These are phyloP conservation scores for Callocephalon fimbriatum DNA, from an alignment of 2,113 vertebrate species.

Conservation along the genomic window DNA sequence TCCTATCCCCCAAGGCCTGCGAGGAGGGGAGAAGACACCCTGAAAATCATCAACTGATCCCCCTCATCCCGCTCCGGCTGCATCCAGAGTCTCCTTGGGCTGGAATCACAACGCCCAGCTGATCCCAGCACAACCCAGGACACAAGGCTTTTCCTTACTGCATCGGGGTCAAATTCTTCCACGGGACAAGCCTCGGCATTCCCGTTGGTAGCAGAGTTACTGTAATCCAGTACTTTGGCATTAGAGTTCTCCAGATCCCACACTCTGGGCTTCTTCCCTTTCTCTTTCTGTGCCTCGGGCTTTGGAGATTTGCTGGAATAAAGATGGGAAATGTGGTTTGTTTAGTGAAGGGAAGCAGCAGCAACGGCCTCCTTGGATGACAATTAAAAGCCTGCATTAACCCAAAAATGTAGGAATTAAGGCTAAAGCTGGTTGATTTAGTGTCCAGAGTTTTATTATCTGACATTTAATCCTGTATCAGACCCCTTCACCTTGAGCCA, in stretches of 20 bases:
- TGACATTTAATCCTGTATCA: not conserved
- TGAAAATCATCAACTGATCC: not conserved
- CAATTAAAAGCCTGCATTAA: not conserved
- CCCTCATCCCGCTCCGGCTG: accelerated
- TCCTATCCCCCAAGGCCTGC: conserved; percentile 74
- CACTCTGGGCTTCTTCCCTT: conserved; percentile 87
- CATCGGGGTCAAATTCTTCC: conserved; percentile 70
- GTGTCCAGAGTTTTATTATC: not conserved
- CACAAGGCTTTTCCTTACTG: not conserved
- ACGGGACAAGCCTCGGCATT: conserved; percentile 54
- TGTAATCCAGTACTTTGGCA: conserved; percentile 91
- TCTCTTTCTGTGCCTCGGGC: conserved; percentile 86
- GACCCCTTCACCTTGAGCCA: accelerated
- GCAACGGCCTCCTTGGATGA: accelerated
- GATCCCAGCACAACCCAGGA: not conserved
- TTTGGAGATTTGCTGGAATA: conserved; percentile 85
- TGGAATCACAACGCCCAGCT: accelerated
- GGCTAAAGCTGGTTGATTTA: not conserved
- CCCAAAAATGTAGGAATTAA: not conserved
- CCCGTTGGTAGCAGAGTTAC: conserved; percentile 77
- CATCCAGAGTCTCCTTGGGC: not conserved
- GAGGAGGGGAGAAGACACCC: accelerated
- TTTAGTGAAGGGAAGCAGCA: not conserved
- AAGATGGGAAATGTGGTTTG: accelerated
- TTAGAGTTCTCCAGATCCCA: conserved; percentile 87